Evolutionary conservation across 2,797 vertebrate genomes (phyloP).

Genomic region (Bovichtus variegatus): DNA sequence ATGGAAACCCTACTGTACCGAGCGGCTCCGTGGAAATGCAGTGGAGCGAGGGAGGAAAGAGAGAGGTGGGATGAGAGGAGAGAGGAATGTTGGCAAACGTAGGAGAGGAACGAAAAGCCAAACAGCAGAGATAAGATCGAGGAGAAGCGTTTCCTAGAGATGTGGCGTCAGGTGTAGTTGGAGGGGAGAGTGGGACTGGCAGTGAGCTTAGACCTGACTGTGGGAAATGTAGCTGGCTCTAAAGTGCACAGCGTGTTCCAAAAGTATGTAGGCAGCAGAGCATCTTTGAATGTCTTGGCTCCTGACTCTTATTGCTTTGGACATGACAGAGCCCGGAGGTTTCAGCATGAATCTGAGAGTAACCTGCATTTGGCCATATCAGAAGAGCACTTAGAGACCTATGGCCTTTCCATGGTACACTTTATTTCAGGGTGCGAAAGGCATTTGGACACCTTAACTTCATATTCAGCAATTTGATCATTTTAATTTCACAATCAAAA

Average conservation of each 20-base stretch:
- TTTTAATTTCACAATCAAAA: not conserved
- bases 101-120: conserved; percentile 54
- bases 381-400: not conserved
- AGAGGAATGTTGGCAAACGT: conserved; percentile 51
- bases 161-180: conserved; percentile 53
- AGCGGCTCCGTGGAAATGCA: conserved; percentile 68
- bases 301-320: conserved; percentile 34
- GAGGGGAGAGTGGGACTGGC: conserved; percentile 34
- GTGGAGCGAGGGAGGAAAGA: conserved; percentile 66
- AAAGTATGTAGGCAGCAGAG: conserved; percentile 46
- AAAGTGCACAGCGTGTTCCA: conserved; percentile 30
- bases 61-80: conserved; percentile 60
- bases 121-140: conserved; percentile 37
- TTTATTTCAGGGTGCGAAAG: not conserved
- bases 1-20: conserved; percentile 86
- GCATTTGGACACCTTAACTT: not conserved
- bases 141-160: conserved; percentile 54
- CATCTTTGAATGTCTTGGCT: conserved; percentile 43
- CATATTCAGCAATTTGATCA: not conserved
- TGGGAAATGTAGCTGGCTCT: conserved; percentile 36
- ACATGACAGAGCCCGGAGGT: conserved; percentile 33
- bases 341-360: conserved; percentile 13
- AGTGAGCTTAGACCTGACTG: conserved; percentile 15
- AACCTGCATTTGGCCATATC: not conserved
- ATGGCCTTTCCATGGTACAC: not conserved